Percentiles rank a stretch among this genome's conserved stretches.
These are phyloP conservation scores for Neotoxoptera formosana DNA, from an alignment of 1,140 invertebrate genomes.

Conservation along the genomic window DNA sequence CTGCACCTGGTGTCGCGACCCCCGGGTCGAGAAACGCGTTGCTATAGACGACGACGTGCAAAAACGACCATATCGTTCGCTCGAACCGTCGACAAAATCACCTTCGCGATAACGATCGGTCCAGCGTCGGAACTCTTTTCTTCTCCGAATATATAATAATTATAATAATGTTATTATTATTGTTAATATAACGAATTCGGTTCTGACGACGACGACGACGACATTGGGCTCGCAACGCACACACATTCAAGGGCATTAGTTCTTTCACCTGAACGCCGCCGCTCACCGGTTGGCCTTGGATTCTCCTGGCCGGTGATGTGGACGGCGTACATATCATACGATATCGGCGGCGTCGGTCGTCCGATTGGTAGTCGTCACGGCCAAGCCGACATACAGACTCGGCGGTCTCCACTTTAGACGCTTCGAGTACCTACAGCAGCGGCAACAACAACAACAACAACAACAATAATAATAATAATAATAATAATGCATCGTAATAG, in stretches of 20 bases:
- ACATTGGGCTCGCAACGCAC: neutral
- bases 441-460: no score
- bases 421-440: neutral
- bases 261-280: slow-evolving; percentile 55
- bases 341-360: neutral
- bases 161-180: neutral
- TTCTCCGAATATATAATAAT: neutral
- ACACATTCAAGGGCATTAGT: slow-evolving; percentile 50
- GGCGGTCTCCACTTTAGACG: neutral
- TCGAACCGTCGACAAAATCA: neutral
- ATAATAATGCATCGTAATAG: neutral
- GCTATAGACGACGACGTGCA: neutral
- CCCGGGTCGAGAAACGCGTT: no score
- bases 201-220: neutral
- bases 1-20: no score
- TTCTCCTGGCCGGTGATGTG: neutral
- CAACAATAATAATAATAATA: neutral
- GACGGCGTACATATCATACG: neutral
- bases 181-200: neutral
- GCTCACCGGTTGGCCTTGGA: slow-evolving; percentile 41
- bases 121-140: neutral
- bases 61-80: neutral
- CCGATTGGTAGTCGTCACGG: neutral
- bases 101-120: neutral
- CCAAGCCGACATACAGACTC: neutral